Base-by-base conservation (phyloP, 2,888 invertebrate genomes). In the Doris montereyensis region DNA sequence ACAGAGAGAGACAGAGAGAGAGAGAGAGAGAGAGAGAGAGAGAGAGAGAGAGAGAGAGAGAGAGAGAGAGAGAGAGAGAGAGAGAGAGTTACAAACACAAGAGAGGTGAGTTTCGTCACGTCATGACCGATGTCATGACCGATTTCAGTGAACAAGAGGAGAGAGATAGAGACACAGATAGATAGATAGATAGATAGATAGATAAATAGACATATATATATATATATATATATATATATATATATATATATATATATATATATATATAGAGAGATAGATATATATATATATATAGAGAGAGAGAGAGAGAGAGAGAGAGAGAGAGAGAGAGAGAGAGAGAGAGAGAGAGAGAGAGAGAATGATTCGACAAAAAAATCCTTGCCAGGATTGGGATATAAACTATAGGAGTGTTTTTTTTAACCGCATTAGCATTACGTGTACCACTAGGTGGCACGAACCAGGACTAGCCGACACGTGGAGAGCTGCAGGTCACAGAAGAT, bases 101-200 rank as follows among this genome's bases (percentile, higher is more conserved):
- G 58, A 74, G 74, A 74, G 58, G 60, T 57, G 60, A 21, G 41
- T 17, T 21, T 52, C 17, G 8, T 52, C 17, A 30, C 67, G 3
- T 24, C 5, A 4, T 24, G 24, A 26, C 4, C 5, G 10, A 2
- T 21, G 67, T 30, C 17, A 17, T 2, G 17, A 21, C 5, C 41
- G 24, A 26, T 26, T 35, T 1, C 2, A 57, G n/a, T 26, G 21
- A 41, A 72, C 26, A 58, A 57, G 24, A 57, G 28, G 41, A 52
- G 74, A 74, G 74, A 74, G 74, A 74, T 57, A 74, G 74, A 74
- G 74, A 74, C 58, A 60, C 34, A 74, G 74, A 74, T 57, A 72
- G 73, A 73, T 28, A 73, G 73, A 73, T 28, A 73, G 58, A 73
- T 28, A 73, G 58, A 73, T 28, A 73, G 58, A 74, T 58, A 74